A percentile compares a stretch with the other conserved stretches of the same genome.
phyloP scores from a whole-genome alignment of 2,888 invertebrate species.

The Hydrotaea diabolus region DNA sequence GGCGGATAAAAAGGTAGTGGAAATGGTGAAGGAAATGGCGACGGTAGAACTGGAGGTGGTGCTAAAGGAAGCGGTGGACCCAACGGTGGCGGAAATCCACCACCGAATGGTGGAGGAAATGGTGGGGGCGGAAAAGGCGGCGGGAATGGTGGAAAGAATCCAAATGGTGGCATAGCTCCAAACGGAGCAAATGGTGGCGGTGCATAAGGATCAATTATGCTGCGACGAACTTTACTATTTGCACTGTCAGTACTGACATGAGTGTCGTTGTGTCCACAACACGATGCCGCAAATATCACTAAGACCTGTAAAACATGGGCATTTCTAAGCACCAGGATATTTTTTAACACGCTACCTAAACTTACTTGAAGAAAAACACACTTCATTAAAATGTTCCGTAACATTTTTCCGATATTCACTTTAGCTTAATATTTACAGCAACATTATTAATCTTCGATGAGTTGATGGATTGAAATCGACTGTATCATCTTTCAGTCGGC shows the following conservation, averaged over 20 bases:
- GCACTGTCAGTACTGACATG: too few relatives aligned
- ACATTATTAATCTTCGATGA: background rate
- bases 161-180: conserved; percentile 53
- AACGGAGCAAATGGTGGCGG: conserved; percentile 64
- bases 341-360: background rate
- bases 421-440: background rate
- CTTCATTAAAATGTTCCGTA: conserved; percentile 17
- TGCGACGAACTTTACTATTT: conserved; percentile 44
- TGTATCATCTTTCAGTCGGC: background rate
- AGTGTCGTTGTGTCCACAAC: conserved; percentile 7
- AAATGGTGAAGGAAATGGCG: conserved; percentile 31
- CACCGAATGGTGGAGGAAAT: conserved; percentile 51
- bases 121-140: conserved; percentile 46
- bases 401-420: conserved; percentile 37
- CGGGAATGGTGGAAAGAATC: conserved; percentile 30
- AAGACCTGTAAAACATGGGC: background rate
- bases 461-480: conserved; percentile 12
- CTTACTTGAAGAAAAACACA: background rate
- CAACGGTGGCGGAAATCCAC: conserved; percentile 32
- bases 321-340: too few relatives aligned
- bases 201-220: conserved; percentile 49
- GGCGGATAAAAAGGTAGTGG: conserved; percentile 38
- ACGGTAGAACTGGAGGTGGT: conserved; percentile 52
- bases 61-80: conserved; percentile 27
- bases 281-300: background rate